Conservation (phyloP, 2,113 vertebrate genomes). For the Oxyura jamaicensis region DNA sequence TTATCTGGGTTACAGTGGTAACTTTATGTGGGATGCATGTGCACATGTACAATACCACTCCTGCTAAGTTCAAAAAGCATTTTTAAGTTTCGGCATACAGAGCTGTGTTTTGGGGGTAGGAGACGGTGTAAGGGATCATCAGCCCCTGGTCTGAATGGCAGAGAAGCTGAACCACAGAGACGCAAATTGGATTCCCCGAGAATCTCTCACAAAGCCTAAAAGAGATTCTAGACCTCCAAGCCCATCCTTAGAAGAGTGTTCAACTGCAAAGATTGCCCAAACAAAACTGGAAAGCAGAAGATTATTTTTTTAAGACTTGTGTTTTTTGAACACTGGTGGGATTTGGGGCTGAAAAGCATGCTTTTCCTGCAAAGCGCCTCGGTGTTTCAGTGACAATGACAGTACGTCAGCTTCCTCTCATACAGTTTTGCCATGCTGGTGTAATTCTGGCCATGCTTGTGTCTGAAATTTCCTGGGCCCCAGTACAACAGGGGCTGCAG, state of each 20-base stretch:
- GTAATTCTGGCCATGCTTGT: background rate
- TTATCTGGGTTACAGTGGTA: background rate
- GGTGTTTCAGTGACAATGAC: background rate
- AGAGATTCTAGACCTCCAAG: background rate
- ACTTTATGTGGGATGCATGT: background rate
- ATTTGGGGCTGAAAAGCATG: background rate
- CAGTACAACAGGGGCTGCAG: background rate
- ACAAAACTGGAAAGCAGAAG: background rate
- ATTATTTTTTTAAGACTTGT: rapidly evolving
- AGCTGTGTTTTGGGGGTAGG: background rate
- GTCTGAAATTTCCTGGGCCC: background rate
- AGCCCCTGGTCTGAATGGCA: background rate
- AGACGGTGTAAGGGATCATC: background rate
- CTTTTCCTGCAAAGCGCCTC: background rate
- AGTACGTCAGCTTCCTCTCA: background rate
- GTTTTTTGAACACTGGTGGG: background rate
- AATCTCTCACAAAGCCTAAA: background rate
- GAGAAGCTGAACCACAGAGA: background rate
- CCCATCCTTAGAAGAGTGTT: background rate
- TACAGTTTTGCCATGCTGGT: rapidly evolving
- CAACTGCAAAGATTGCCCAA: background rate
- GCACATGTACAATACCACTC: background rate
- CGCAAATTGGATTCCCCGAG: background rate
- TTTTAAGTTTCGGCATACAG: background rate
- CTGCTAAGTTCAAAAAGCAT: background rate